Evolutionary conservation across 2,113 vertebrate species (phyloP).

Genomic region (Perca fluviatilis): DNA sequence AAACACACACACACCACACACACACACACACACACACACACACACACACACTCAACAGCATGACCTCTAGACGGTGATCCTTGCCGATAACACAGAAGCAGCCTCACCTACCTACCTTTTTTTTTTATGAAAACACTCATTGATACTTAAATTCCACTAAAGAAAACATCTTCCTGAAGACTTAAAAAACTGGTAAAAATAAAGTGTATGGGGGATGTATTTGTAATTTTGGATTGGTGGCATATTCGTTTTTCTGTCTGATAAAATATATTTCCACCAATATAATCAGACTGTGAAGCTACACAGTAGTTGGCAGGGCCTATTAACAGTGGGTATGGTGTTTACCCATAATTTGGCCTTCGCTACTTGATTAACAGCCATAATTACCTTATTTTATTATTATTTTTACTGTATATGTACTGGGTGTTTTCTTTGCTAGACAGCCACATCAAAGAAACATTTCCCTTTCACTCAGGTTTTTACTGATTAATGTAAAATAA

Average conservation of each 20-base stretch:
- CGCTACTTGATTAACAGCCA: not conserved
- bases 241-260: not conserved
- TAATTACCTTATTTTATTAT: not conserved
- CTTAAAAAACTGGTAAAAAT: not conserved
- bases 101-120: not conserved
- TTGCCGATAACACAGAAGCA: not conserved
- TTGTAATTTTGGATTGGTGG: not conserved
- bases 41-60: not conserved
- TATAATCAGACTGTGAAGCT: not conserved
- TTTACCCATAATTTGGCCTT: not conserved
- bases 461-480: not conserved
- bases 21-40: conserved; percentile 31
- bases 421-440: not conserved
- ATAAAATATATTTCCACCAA: not conserved
- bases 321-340: not conserved
- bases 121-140: conserved; percentile 1
- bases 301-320: not conserved
- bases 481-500: too few relatives aligned
- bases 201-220: not conserved
- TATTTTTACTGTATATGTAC: too few relatives aligned
- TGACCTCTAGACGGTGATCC: conserved; percentile 64
- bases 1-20: conserved; percentile 18
- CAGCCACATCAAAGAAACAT: not conserved
- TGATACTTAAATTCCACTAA: not conserved
- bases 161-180: not conserved